Evolutionary conservation across 2,888 invertebrate species (phyloP), one percentile per base, ranked within the genome.

Genomic region (Galerucella pusilla): DNA sequence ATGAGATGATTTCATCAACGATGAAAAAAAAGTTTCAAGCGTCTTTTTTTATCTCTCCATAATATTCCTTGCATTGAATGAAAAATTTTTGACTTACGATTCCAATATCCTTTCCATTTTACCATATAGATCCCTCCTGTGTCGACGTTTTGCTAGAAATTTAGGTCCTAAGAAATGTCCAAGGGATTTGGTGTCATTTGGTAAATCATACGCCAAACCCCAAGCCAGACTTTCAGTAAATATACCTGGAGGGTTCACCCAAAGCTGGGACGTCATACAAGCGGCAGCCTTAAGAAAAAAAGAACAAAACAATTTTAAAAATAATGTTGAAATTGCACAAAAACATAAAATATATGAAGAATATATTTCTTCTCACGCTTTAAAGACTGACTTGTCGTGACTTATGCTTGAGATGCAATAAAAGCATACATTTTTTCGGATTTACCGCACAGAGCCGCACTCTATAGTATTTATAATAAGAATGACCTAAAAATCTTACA

Each of bases 141-240:
- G 73, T 59, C 83, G 74, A 49, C 82, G 73, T 69, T 82, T 81
- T 14, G 76, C 73, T 9, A 77, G n/a, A 54, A 74, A 74, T 60
- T 77, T 77, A 6, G 75, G 71, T 9, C 72, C 69, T 11, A 77
- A 74, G 10, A 81, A 70, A 11, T 75, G 70, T 28, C 76, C 74
- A 12, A 80, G 64, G 12, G 80, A 77, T 46, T 64, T 77, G 89
- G 91, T 85, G 77, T 92, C 91, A 78, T 93, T 92, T 0, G 94
- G 94, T 60, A 95, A 85, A 81, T 94, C 92, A 89, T 92, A 95
- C 0, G 94, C 94, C 78, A 94, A 86, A 1, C 94, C 94, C 74
- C 94, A 93, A 0, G 94, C 94, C 49, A 92, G 89, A 0, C 94
- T 94, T 84, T 92, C 89, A 11, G 93, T 89, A 75, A 93, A 90